Evolutionary conservation across 2,113 vertebrate species (phyloP).

Genomic region (Ovibos moschatus): DNA sequence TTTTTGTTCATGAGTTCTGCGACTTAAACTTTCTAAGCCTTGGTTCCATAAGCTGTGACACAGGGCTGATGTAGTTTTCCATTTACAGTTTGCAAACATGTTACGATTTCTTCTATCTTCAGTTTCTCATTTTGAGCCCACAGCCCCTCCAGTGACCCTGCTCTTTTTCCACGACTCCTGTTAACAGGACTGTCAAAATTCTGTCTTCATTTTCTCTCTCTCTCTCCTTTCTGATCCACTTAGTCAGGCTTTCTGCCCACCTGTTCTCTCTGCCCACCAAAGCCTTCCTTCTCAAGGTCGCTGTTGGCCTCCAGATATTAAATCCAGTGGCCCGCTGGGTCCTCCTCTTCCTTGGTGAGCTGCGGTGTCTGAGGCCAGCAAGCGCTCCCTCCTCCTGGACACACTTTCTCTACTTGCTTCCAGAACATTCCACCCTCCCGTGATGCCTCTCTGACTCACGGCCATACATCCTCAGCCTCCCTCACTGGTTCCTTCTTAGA

Average conservation of each 20-base stretch:
- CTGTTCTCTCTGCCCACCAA: not conserved
- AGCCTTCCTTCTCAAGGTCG: not conserved
- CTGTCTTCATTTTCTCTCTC: not conserved
- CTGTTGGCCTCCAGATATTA: fast-evolving
- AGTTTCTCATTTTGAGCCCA: not conserved
- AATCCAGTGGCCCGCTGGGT: not conserved
- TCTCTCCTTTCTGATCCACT: not conserved
- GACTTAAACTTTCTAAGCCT: not conserved
- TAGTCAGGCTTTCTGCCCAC: not conserved
- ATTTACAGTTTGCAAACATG: not conserved
- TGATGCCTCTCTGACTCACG: not conserved
- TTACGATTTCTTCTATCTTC: not conserved
- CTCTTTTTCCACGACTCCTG: not conserved
- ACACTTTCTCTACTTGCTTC: not conserved
- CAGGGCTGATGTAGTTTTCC: not conserved
- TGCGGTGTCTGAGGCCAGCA: not conserved
- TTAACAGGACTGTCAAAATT: not conserved
- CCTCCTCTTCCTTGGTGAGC: not conserved
- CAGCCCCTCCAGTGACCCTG: not conserved
- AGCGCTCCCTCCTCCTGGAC: not conserved
- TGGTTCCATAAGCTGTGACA: not conserved
- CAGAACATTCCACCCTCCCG: not conserved
- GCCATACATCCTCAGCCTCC: not conserved
- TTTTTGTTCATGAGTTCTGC: not conserved
- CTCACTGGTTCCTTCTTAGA: not conserved